Evolutionary conservation across 2,797 vertebrate species (phyloP).

Genomic region (Chrysocyon brachyurus): DNA sequence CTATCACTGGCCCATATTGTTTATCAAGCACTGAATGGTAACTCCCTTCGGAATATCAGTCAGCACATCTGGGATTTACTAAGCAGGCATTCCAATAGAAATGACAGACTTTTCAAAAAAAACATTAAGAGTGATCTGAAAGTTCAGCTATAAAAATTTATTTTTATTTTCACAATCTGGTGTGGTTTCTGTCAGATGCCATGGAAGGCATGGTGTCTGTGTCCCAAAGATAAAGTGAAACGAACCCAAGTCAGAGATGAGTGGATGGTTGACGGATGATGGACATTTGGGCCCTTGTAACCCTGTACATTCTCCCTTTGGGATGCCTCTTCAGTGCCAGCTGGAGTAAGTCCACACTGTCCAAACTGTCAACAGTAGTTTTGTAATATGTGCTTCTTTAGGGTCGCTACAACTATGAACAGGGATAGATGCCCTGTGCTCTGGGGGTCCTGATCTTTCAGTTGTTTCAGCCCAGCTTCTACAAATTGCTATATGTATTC

Average conservation of each 20-base stretch:
- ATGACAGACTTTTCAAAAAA: background rate
- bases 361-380: background rate
- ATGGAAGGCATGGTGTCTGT: background rate
- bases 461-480: background rate
- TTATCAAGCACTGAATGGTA: background rate
- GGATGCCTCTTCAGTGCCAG: background rate
- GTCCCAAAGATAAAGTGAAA: constrained; percentile 45
- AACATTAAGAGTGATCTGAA: background rate
- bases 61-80: background rate
- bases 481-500: background rate
- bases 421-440: background rate
- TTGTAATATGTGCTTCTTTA: background rate
- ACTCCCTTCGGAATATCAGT: background rate
- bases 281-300: background rate
- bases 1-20: background rate
- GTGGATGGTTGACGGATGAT: background rate
- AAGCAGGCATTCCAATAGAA: background rate
- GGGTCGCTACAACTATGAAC: background rate
- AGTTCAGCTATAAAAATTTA: background rate
- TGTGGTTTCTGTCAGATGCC: constrained; percentile 49
- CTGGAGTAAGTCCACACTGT: background rate
- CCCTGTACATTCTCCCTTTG: background rate
- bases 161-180: constrained; percentile 17
- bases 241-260: constrained; percentile 11
- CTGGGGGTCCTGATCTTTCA: background rate